Percentiles rank a stretch among this genome's conserved stretches.
Conservation (phyloP, 1,140 invertebrate genomes). For the Euwallacea fornicatus region DNA sequence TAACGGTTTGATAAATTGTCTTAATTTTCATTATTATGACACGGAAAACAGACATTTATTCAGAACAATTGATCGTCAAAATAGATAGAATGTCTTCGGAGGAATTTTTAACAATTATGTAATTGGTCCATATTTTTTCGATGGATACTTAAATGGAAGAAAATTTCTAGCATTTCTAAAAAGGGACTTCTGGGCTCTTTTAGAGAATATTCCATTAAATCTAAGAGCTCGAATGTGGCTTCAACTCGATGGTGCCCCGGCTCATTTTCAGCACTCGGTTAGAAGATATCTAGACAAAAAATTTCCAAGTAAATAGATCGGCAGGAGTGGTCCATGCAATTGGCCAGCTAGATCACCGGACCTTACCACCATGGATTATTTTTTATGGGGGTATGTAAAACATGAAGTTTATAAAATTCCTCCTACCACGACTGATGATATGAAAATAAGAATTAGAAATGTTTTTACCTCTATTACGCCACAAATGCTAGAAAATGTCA, state of each 20-base stretch:
- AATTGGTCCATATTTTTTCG: background rate
- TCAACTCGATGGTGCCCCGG: background rate
- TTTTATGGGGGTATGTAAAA: background rate
- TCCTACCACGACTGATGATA: background rate
- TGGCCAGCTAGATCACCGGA: background rate
- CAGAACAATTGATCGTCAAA: background rate
- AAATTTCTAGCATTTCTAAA: slow-evolving; percentile 4
- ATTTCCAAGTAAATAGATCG: too few relatives aligned
- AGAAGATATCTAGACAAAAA: too few relatives aligned
- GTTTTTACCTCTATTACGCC: too few relatives aligned
- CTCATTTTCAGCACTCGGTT: too few relatives aligned
- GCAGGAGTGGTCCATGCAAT: background rate
- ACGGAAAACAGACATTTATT: slow-evolving; percentile 2
- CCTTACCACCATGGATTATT: background rate
- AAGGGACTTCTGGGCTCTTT: background rate
- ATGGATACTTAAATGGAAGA: background rate
- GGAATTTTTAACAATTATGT: background rate
- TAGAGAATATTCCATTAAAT: too few relatives aligned
- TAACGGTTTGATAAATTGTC: too few relatives aligned
- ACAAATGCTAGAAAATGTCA: too few relatives aligned
- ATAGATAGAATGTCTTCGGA: background rate
- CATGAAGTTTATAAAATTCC: background rate
- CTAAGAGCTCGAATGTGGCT: background rate
- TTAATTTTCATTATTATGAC: background rate
- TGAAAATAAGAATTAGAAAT: too few relatives aligned